Conservation (phyloP, 2,113 vertebrate genomes). For the Ochotona curzoniae region DNA sequence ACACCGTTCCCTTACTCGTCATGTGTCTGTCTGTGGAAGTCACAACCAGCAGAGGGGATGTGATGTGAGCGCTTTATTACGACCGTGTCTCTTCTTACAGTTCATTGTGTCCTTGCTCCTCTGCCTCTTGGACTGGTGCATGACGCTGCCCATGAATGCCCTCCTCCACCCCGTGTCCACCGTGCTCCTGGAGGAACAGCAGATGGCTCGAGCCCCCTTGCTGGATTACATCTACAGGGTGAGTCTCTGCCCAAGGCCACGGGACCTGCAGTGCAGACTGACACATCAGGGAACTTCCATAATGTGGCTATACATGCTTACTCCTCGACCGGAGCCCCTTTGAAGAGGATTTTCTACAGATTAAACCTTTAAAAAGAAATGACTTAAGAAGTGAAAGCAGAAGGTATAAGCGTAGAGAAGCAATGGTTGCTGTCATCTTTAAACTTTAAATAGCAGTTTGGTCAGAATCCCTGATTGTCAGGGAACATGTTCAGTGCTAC, state of each 20-base stretch:
- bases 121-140: slow-evolving; percentile 98
- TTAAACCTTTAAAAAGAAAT: neutral
- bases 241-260: slow-evolving; percentile 75
- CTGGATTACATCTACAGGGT: slow-evolving; percentile 98
- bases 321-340: neutral
- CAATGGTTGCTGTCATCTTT: neutral
- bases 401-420: neutral
- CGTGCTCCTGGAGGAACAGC: slow-evolving; percentile 89
- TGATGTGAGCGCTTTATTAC: neutral
- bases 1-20: neutral
- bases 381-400: neutral
- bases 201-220: slow-evolving; percentile 90
- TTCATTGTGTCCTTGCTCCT: slow-evolving; percentile 97
- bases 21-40: neutral
- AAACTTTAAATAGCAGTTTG: neutral
- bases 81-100: slow-evolving; percentile 81
- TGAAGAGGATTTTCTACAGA: neutral
- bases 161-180: slow-evolving; percentile 94
- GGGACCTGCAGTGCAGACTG: neutral
- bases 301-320: neutral
- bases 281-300: neutral
- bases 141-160: slow-evolving; percentile 92
- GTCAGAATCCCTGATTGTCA: neutral
- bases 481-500: neutral
- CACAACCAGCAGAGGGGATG: neutral